Conservation (phyloP, 2,113 vertebrate species). For the Zosterops japonicus region DNA sequence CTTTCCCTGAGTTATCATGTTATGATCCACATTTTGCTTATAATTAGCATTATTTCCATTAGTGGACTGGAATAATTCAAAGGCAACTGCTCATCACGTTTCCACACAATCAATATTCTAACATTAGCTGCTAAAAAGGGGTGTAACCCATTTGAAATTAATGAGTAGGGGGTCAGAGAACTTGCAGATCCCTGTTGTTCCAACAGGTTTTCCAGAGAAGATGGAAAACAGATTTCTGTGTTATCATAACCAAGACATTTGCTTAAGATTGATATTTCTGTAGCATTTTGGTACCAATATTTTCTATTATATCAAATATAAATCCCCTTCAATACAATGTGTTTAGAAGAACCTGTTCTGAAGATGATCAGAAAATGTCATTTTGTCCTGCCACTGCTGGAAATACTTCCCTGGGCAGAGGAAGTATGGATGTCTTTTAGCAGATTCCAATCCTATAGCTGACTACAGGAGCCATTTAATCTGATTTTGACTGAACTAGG, state of each 20-base stretch:
- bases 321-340: neutral
- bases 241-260: neutral
- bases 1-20: neutral
- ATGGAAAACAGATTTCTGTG: neutral
- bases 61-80: neutral
- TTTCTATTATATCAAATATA: neutral
- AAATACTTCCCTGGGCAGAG: neutral
- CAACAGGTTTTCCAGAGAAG: neutral
- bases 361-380: neutral
- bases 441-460: neutral
- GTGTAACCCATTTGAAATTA: neutral
- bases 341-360: neutral
- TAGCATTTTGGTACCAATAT: neutral
- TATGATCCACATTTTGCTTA: neutral
- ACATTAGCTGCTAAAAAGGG: neutral
- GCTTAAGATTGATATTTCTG: neutral
- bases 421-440: neutral
- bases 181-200: neutral
- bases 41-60: slow-evolving; percentile 8
- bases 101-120: neutral
- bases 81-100: neutral
- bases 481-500: neutral
- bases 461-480: neutral
- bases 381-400: neutral
- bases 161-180: neutral